Conservation (phyloP, 1,140 invertebrate species). For the Sinonovacula constricta region DNA sequence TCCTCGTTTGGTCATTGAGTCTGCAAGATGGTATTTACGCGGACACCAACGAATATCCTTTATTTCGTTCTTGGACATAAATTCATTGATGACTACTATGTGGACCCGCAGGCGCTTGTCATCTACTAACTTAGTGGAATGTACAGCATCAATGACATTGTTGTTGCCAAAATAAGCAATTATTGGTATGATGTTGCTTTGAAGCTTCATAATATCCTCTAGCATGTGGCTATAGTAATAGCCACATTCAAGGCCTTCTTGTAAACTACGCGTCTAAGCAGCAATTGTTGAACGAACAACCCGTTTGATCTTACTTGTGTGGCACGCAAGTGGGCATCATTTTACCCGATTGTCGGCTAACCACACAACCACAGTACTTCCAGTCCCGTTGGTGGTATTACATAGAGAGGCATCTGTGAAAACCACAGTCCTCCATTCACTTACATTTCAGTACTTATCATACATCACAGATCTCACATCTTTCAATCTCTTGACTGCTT, state of each 20-base stretch:
- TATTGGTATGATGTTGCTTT: constrained; percentile 40
- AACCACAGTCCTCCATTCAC: constrained; percentile 23
- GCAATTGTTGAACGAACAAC: constrained; percentile 45
- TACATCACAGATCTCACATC: constrained; percentile 15
- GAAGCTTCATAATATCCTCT: too few species aligned
- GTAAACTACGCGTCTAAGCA: constrained; percentile 29
- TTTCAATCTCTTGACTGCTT: too few species aligned
- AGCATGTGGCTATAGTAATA: too few species aligned
- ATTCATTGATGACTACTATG: constrained; percentile 50
- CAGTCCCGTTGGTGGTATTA: constrained; percentile 44
- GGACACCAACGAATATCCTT: constrained; percentile 19
- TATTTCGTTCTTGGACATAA: background rate
- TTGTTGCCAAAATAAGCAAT: constrained; percentile 55
- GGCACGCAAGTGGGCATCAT: constrained; percentile 26
- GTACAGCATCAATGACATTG: constrained; percentile 52
- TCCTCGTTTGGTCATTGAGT: constrained; percentile 33
- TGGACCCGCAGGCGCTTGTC: constrained; percentile 54
- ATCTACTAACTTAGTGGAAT: too few species aligned
- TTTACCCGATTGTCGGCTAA: constrained; percentile 30
- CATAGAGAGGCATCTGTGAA: constrained; percentile 50
- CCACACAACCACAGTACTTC: constrained; percentile 49
- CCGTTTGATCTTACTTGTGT: constrained; percentile 24
- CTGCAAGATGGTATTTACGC: constrained; percentile 23
- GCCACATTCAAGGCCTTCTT: too few species aligned
- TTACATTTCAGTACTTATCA: constrained; percentile 3